Percentiles rank a stretch among this genome's conserved stretches.
These are phyloP conservation scores for Dolomedes plantarius DNA, from an alignment of 2,888 invertebrate species.

Conservation along the genomic window DNA sequence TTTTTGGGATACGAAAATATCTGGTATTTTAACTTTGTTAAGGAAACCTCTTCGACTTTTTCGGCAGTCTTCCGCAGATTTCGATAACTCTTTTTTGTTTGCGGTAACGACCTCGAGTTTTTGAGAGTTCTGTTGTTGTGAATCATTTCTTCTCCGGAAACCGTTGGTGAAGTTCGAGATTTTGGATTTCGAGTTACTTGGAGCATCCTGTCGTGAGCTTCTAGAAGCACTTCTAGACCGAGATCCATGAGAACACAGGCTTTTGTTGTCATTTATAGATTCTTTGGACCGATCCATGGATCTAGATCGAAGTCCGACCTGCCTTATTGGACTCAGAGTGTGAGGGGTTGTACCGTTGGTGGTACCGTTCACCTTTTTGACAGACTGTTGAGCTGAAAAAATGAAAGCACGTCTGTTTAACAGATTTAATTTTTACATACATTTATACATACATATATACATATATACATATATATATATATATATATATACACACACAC, in stretches of 20 bases:
- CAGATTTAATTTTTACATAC: no score
- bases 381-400: background rate
- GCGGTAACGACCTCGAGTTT: background rate
- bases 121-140: background rate
- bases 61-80: constrained; percentile 57
- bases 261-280: background rate
- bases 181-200: constrained; percentile 6
- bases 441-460: no score
- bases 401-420: background rate
- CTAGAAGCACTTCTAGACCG: constrained; percentile 40
- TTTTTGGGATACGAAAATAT: constrained; percentile 35
- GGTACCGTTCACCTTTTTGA: constrained; percentile 10
- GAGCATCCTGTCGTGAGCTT: constrained; percentile 9
- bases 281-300: constrained; percentile 22
- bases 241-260: background rate
- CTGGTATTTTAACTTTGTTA: constrained; percentile 54
- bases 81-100: constrained; percentile 35
- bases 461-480: no score
- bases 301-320: constrained; percentile 2
- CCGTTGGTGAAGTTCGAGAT: constrained; percentile 35
- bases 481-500: no score
- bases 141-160: constrained; percentile 20
- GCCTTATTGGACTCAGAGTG: constrained; percentile 1
- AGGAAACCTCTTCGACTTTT: constrained; percentile 31
- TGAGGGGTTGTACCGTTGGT: background rate